Percentiles rank a stretch among this genome's conserved stretches.
Conservation (phyloP, 2,113 vertebrate genomes). For the Psophia crepitans region DNA sequence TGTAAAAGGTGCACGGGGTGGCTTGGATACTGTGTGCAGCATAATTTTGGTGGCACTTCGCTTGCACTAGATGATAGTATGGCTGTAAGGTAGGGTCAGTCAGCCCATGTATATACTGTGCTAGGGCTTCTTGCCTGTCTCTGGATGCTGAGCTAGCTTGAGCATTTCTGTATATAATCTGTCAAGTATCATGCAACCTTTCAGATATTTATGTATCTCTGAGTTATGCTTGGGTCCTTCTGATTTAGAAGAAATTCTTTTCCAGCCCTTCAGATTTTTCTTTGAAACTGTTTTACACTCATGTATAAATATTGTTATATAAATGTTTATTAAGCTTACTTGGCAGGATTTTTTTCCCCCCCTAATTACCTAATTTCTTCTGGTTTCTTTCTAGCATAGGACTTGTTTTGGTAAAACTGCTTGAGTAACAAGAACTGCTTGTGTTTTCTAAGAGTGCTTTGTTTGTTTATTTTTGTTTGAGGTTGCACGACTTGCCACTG, state of each 20-base stretch:
- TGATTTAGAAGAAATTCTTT: background rate
- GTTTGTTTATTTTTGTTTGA: background rate
- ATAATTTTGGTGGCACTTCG: background rate
- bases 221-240: background rate
- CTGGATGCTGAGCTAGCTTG: background rate
- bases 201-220: background rate
- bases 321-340: background rate
- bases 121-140: background rate
- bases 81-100: background rate
- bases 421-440: background rate
- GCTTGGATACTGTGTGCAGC: rapidly evolving
- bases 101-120: background rate
- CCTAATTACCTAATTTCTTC: background rate
- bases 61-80: background rate
- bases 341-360: background rate
- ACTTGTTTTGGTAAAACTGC: background rate
- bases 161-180: background rate
- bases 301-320: background rate
- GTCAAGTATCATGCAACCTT: background rate
- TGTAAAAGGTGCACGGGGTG: background rate
- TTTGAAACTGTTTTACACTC: background rate
- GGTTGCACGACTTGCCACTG: background rate
- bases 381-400: background rate
- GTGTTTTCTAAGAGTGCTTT: background rate
- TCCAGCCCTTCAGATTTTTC: background rate